Evolutionary conservation across 2,797 vertebrate genomes (phyloP), one percentile per base, ranked within the genome.

Genomic region (Apogon hyalosoma): DNA sequence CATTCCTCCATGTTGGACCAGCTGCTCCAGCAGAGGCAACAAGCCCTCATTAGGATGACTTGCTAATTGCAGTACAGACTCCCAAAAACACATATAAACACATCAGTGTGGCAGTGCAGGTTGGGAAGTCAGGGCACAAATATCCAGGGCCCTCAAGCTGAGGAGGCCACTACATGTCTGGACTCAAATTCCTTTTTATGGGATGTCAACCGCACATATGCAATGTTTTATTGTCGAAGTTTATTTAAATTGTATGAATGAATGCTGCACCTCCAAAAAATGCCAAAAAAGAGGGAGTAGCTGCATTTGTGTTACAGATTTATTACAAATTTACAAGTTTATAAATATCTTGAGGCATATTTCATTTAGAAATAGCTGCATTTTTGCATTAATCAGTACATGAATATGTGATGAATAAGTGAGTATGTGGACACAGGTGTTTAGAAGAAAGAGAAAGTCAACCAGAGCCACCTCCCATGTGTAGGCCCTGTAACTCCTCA

Each of bases 1-100:
- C 92, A 93, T 94, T 92, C 92, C 87, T 88, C 50, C 16, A 51
- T 45, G 64, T 64, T 48, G 47, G 79, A 87, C 84, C 93, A 93
- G 83, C 90, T 93, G 92, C 86, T 84, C 67, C 60, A 39, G 63
- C 77, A 63, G 42, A 49, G 41, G 56, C 77, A 59, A 36, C 74
- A 90, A 64, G 83, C 90, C 62, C 51, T 88, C 82, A 92, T 93
- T 92, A 91, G 64, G 51, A 72, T 68, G 79, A 65, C 84, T 74
- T 78, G 53, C 50, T 89, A 89, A 89, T 87, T 87, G 90, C 86
- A 89, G 89, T 64, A 68, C 52, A 74, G 50, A 58, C 31, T 24
- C 69, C 67, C 62, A 54, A 77, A 85, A 80, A 81, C 60, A 79
- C 52, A 59, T 62, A 56, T 33, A 16, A 14, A 42, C 41, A 56